These are phyloP conservation scores for Clarias gariepinus DNA, from an alignment of 2,113 vertebrate species.

Conservation along the genomic window DNA sequence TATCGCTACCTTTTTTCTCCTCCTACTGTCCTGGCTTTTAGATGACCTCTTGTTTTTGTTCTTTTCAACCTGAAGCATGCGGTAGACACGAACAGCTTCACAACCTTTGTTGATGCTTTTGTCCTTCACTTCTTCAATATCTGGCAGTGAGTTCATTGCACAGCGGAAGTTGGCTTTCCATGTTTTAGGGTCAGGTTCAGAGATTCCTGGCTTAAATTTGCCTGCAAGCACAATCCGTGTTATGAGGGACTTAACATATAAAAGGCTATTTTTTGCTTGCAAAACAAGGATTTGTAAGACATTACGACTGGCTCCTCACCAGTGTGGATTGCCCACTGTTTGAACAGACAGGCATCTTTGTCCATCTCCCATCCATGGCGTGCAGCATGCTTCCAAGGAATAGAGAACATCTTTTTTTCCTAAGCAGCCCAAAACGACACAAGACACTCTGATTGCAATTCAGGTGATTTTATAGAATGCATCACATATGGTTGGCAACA, in stretches of 20 bases:
- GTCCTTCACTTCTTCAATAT: constrained; percentile 93
- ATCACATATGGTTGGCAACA: background rate
- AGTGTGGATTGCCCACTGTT: constrained; percentile 94
- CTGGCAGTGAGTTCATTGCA: constrained; percentile 95
- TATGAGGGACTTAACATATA: background rate
- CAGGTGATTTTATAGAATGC: background rate
- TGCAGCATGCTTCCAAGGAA: constrained; percentile 97
- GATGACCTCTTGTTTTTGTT: constrained; percentile 76
- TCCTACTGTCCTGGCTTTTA: constrained; percentile 72
- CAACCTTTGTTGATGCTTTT: constrained; percentile 91
- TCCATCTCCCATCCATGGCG: constrained; percentile 94
- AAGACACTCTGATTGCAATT: background rate
- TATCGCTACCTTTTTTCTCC: constrained; percentile 77
- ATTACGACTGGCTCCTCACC: constrained; percentile 69
- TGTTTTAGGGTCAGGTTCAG: constrained; percentile 87
- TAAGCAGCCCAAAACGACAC: constrained; percentile 55
- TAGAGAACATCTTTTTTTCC: constrained; percentile 88
- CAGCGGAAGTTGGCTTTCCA: constrained; percentile 99
- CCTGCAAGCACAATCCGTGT: constrained; percentile 67
- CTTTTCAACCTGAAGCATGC: constrained; percentile 83
- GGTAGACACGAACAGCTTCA: constrained; percentile 88
- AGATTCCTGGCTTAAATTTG: constrained; percentile 79
- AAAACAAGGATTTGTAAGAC: background rate
- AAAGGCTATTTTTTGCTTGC: background rate
- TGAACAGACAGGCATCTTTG: constrained; percentile 91